phyloP scores from a whole-genome alignment of 2,113 vertebrate genomes.

The Bolborhynchus lineola region DNA sequence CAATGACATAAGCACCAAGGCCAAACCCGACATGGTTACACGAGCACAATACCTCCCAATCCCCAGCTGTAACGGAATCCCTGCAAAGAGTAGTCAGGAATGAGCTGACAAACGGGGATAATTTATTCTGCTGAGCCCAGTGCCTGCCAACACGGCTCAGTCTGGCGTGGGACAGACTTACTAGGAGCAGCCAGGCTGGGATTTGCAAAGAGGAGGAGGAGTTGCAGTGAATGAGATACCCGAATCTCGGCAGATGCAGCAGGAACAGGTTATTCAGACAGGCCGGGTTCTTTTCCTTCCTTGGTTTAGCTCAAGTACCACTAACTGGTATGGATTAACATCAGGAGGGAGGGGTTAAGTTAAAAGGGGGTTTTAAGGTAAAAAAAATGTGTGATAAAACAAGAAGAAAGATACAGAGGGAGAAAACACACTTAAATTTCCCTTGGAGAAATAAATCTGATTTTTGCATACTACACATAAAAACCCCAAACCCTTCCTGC shows the following conservation, averaged over 20 bases:
- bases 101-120: background rate
- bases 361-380: background rate
- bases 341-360: background rate
- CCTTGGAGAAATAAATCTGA: fast-evolving
- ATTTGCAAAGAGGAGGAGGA: background rate
- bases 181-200: background rate
- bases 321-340: background rate
- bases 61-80: background rate
- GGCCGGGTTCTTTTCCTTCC: background rate
- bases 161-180: conserved; percentile 36
- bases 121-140: conserved; percentile 52
- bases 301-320: fast-evolving
- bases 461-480: background rate
- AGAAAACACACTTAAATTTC: background rate
- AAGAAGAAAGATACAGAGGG: background rate
- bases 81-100: background rate
- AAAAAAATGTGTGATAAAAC: background rate
- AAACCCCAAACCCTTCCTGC: background rate
- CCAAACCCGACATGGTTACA: background rate
- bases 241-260: background rate
- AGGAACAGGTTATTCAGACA: background rate
- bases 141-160: conserved; percentile 60
- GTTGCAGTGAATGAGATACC: background rate
- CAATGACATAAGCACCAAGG: background rate
- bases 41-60: background rate